These are phyloP conservation scores for Neodiprion fabricii DNA, from an alignment of 1,140 invertebrate genomes.

Conservation along the genomic window DNA sequence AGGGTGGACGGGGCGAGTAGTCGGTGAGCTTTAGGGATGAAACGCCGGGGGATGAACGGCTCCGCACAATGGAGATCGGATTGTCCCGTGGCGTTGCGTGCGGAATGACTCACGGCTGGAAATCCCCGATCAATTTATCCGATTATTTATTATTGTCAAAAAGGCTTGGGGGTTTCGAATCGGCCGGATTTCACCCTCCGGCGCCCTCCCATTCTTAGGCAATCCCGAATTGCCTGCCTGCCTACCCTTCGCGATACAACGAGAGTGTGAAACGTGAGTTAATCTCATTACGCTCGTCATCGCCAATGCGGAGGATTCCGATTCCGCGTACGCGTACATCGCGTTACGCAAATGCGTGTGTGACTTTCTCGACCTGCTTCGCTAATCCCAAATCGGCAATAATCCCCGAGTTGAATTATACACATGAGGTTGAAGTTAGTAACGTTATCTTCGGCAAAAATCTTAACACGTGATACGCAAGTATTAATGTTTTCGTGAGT, in stretches of 20 bases:
- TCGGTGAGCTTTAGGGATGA: constrained; percentile 16
- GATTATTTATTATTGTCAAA: constrained; percentile 56
- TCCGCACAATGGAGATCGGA: constrained; percentile 34
- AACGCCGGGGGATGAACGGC: constrained; percentile 23
- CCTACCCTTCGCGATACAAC: constrained; percentile 22
- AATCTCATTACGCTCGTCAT: constrained; percentile 37
- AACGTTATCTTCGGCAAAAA: too few relatives aligned
- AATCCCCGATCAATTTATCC: constrained; percentile 46
- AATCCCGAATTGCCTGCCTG: constrained; percentile 11
- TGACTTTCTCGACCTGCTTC: too few relatives aligned
- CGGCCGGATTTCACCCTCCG: constrained; percentile 14
- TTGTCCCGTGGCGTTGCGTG: constrained; percentile 32
- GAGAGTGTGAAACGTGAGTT: constrained; percentile 33
- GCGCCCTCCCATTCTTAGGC: neutral
- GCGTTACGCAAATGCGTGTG: neutral
- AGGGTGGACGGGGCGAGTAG: constrained; percentile 9
- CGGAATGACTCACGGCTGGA: constrained; percentile 20
- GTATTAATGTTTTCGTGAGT: too few relatives aligned
- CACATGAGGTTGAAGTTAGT: too few relatives aligned
- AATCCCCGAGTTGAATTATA: too few relatives aligned
- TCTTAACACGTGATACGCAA: too few relatives aligned
- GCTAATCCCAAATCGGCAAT: too few relatives aligned
- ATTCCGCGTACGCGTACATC: neutral
- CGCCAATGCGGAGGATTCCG: neutral
- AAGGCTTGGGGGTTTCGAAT: constrained; percentile 32